These are phyloP conservation scores for Drosophila recens DNA, from an alignment of 2,888 invertebrate genomes.

Conservation along the genomic window DNA sequence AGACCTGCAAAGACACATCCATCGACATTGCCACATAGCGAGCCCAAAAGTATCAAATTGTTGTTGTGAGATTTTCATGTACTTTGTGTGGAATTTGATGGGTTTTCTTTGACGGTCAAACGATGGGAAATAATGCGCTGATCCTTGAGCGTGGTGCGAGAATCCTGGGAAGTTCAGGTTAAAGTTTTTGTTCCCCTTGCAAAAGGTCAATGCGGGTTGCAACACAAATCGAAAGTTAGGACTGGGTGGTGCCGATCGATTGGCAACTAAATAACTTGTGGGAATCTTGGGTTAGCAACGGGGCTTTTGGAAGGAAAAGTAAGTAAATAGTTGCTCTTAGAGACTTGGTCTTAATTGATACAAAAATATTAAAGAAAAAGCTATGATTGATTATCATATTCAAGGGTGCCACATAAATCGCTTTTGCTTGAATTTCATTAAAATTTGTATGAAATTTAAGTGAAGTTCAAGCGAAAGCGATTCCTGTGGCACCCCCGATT, in stretches of 20 bases:
- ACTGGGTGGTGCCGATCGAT: conserved; percentile 15
- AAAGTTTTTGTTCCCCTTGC: conserved; percentile 27
- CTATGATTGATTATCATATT: neutral
- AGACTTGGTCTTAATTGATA: neutral
- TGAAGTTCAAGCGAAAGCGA: no score
- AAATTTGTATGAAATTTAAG: no score
- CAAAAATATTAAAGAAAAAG: neutral
- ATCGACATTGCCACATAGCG: conserved; percentile 60
- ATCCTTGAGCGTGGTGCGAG: conserved; percentile 45
- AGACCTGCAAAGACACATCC: conserved; percentile 67
- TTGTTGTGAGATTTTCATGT: conserved; percentile 61
- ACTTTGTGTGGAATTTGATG: conserved; percentile 51
- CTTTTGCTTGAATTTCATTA: no score
- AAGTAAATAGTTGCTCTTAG: neutral
- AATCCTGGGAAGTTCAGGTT: conserved; percentile 55
- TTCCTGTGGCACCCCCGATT: neutral
- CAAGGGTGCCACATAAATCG: no score
- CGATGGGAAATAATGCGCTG: conserved; percentile 64
- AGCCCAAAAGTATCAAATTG: conserved; percentile 79
- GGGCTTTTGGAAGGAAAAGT: neutral
- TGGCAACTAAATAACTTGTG: neutral
- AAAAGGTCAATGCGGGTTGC: conserved; percentile 63
- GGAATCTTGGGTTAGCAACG: conserved; percentile 8
- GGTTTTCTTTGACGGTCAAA: conserved; percentile 41
- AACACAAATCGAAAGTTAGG: neutral